Conservation (phyloP, 2,888 invertebrate species). For the Ramazzottius varieornatus region DNA sequence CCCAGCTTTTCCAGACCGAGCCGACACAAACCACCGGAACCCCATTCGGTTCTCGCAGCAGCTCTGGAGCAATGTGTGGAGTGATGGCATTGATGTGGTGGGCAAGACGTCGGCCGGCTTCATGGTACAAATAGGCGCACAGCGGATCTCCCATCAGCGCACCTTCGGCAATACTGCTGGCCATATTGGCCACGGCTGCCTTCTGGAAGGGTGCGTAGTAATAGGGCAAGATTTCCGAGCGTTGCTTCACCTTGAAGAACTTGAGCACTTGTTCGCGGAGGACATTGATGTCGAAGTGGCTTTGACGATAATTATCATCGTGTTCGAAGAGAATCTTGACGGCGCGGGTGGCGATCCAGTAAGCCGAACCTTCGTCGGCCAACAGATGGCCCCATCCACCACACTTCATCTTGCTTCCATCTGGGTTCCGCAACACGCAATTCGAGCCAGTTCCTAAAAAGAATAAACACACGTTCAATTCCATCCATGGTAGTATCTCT, state of each 20-base stretch:
- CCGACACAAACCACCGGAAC: conserved; percentile 65
- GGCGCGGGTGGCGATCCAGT: conserved; percentile 54
- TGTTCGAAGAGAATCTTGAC: conserved; percentile 65
- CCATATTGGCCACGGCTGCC: not conserved
- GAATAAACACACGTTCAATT: conserved; percentile 12
- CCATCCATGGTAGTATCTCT: too few species aligned
- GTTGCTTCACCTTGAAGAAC: conserved; percentile 43
- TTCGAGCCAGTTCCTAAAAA: conserved; percentile 57
- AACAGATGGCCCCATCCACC: conserved; percentile 89
- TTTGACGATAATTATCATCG: conserved; percentile 42
- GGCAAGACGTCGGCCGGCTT: conserved; percentile 36
- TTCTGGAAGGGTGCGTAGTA: not conserved
- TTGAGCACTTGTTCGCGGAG: conserved; percentile 44
- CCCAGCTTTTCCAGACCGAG: conserved; percentile 82
- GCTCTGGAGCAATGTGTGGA: conserved; percentile 31
- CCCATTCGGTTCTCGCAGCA: conserved; percentile 30
- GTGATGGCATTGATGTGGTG: conserved; percentile 37
- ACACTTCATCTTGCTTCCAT: conserved; percentile 49
- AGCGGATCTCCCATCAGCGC: conserved; percentile 34
- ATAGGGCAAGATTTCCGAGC: conserved; percentile 23
- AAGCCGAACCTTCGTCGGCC: conserved; percentile 83
- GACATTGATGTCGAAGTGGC: conserved; percentile 36
- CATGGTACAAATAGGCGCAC: conserved; percentile 37
- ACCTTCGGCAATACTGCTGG: not conserved
- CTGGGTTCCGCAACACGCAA: conserved; percentile 50